Evolutionary conservation across 2,888 invertebrate genomes (phyloP).

Genomic region (Synanthedon vespiformis): DNA sequence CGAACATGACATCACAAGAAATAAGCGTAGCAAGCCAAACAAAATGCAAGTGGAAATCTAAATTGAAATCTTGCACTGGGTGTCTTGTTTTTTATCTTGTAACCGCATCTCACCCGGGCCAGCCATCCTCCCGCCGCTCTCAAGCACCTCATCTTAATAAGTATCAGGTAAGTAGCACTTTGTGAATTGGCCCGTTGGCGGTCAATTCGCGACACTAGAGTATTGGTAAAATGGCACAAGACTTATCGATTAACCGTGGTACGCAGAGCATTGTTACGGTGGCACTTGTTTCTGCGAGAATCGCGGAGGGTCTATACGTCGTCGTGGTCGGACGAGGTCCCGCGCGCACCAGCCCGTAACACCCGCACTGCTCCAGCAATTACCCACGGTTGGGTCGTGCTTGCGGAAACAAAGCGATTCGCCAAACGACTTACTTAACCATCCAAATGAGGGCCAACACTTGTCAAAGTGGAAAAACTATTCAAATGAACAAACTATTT

Average conservation of each 20-base stretch:
- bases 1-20: constrained; percentile 38
- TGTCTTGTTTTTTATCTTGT: constrained; percentile 39
- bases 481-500: no score
- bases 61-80: constrained; percentile 58
- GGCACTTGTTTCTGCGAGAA: constrained; percentile 55
- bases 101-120: constrained; percentile 61
- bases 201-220: constrained; percentile 34
- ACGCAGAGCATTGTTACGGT: constrained; percentile 51
- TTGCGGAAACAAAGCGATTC: constrained; percentile 45
- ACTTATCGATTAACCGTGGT: constrained; percentile 57
- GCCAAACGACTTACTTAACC: constrained; percentile 33
- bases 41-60: constrained; percentile 47
- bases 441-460: constrained; percentile 3
- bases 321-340: constrained; percentile 53
- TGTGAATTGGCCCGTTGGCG: constrained; percentile 28
- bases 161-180: constrained; percentile 35
- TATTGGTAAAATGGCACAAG: constrained; percentile 51
- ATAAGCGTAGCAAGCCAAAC: constrained; percentile 48
- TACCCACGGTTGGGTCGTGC: constrained; percentile 55
- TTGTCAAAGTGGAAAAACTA: no score
- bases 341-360: constrained; percentile 62
- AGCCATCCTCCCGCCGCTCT: constrained; percentile 66
- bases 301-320: constrained; percentile 40
- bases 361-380: constrained; percentile 59
- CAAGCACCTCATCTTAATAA: constrained; percentile 65